These are phyloP conservation scores for Ondatra zibethicus DNA, from an alignment of 2,113 vertebrate species.

Conservation along the genomic window DNA sequence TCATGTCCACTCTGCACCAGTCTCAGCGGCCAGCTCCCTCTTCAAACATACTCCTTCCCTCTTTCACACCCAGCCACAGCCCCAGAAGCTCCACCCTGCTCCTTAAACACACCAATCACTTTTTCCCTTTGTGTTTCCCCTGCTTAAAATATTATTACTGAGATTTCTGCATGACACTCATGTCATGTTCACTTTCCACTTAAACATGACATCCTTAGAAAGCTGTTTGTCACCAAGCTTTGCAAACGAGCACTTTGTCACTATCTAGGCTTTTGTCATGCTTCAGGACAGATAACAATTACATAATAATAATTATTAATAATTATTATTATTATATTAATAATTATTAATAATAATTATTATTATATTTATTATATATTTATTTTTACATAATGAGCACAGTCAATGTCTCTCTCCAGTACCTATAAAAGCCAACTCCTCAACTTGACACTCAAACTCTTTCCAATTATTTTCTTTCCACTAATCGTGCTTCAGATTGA, in stretches of 20 bases:
- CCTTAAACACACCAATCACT: neutral
- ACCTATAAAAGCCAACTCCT: conserved; percentile 29
- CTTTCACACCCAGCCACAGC: neutral
- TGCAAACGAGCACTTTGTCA: neutral
- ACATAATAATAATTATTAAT: neutral
- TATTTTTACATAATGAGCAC: no score
- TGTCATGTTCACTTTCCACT: conserved; percentile 9
- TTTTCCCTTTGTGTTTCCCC: neutral
- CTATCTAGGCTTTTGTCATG: neutral
- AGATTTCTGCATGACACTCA: conserved; percentile 1
- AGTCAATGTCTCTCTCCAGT: neutral
- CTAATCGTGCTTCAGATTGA: neutral
- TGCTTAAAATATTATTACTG: conserved; percentile 15
- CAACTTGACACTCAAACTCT: conserved; percentile 12
- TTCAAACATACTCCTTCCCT: neutral
- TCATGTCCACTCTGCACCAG: neutral
- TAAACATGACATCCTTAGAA: neutral
- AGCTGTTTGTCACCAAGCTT: neutral
- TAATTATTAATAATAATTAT: no score
- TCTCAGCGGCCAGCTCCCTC: neutral
- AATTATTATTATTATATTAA: no score
- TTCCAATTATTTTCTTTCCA: neutral
- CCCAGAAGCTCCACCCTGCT: neutral
- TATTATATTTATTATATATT: no score
- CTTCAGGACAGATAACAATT: neutral